phyloP scores from a whole-genome alignment of 1,140 invertebrate genomes.

The Drosophila saltans region DNA sequence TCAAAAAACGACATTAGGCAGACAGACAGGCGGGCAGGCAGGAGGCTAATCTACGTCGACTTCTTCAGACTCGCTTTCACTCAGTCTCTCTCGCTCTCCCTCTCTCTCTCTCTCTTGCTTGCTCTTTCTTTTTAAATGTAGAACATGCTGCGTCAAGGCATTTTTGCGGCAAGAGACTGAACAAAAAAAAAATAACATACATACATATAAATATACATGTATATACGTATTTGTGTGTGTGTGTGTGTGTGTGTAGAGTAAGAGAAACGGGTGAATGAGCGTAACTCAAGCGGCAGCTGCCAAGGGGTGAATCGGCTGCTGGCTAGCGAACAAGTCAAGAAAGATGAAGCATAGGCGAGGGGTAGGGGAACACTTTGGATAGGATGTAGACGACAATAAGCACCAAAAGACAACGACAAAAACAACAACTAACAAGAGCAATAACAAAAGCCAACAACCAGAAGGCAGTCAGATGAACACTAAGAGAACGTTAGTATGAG shows the following conservation, averaged over 20 bases:
- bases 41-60: slow-evolving; percentile 54
- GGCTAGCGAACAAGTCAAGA: background rate
- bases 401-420: slow-evolving; percentile 46
- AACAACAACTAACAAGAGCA: slow-evolving; percentile 56
- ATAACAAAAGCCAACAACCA: slow-evolving; percentile 26
- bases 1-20: slow-evolving; percentile 16
- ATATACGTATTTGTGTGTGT: background rate
- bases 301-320: slow-evolving; percentile 3
- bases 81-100: background rate
- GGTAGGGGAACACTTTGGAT: slow-evolving; percentile 6
- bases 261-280: slow-evolving; percentile 52
- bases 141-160: slow-evolving; percentile 68
- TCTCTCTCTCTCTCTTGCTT: background rate
- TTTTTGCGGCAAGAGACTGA: slow-evolving; percentile 52
- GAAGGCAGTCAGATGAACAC: slow-evolving; percentile 16
- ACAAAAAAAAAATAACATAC: slow-evolving; percentile 10
- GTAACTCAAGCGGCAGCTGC: slow-evolving; percentile 36
- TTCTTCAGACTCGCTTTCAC: slow-evolving; percentile 29
- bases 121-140: slow-evolving; percentile 43
- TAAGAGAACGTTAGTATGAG: background rate
- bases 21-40: background rate
- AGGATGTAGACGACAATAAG: slow-evolving; percentile 40
- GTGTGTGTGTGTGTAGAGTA: slow-evolving; percentile 3
- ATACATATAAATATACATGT: slow-evolving; percentile 8
- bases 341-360: background rate